Evolutionary conservation across 2,113 vertebrate genomes (phyloP).

Genomic region (Strix uralensis): DNA sequence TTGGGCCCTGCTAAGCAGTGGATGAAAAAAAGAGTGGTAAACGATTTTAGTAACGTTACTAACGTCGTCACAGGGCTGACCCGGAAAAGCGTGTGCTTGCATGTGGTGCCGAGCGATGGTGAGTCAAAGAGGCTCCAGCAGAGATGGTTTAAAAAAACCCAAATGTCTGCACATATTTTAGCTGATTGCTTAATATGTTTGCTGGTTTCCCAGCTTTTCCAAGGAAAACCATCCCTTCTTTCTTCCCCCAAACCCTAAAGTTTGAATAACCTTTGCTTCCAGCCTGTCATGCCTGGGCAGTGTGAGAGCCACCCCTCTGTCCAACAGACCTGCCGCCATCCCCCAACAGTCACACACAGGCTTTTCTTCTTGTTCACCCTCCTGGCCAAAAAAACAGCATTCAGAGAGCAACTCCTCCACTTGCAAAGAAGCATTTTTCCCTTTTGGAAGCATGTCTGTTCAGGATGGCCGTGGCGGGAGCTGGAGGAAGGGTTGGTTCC

Average conservation of each 20-base stretch:
- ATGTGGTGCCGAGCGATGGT: fast-evolving
- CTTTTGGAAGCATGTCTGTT: fast-evolving
- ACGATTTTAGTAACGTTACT: fast-evolving
- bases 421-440: neutral
- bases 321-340: fast-evolving
- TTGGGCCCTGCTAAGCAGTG: neutral
- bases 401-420: neutral
- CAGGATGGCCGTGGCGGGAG: neutral
- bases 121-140: neutral
- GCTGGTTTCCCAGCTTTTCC: neutral
- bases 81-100: fast-evolving
- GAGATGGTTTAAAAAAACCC: neutral
- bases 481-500: neutral
- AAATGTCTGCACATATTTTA: fast-evolving
- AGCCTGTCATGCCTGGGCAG: fast-evolving
- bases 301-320: neutral
- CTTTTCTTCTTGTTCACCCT: neutral
- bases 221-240: neutral
- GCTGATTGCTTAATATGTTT: neutral
- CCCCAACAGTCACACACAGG: fast-evolving
- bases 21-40: neutral
- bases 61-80: neutral
- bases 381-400: neutral
- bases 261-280: neutral
- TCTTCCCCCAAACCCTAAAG: neutral